Base-by-base conservation (phyloP, 2,113 vertebrate species). In the Pachycephala philippinensis region DNA sequence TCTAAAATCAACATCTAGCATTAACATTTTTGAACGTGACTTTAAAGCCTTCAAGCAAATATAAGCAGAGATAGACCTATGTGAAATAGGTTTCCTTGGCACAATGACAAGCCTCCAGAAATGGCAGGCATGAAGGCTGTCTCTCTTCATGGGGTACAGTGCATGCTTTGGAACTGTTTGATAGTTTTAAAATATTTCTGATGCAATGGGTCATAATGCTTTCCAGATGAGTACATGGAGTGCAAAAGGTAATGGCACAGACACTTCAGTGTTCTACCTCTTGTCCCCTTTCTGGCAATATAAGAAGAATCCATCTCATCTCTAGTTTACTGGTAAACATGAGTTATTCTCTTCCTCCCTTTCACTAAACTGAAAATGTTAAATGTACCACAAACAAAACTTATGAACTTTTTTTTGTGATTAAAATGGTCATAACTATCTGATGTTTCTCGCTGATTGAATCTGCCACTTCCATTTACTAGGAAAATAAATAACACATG, bases 401-500 rank as follows among this genome's bases (percentile, higher is more conserved):
- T 95, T 97, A 97, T 66, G 97, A 98, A 97, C 98, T 98, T 98
- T 99, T 99, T 95, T 99, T 99, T 98, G 97, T 98, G 99, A 99
- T 99, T 99, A 99, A 99, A 99, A 98, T 97, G 98, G 98, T 98
- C 98, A 99, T 98, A 99, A 99, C 98, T 99, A 98, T 98, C 98
- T 98, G 98, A 97, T 98, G 98, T 99, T 99, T 99, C 98, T 98
- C 99, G 98, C 98, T 99, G 99, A 99, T 99, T 99, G 99, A 99
- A 99, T 99, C 98, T 99, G 99, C 99, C 98, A 99, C 98, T 98
- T 98, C 97, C 99, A 98, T 99, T 99, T 99, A 99, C 98, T 97
- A 94, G 98, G 97, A 98, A 99, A 99, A 99, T 99, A 99, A 99
- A 99, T 99, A 99, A 99, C 99, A 99, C 97, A 99, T 99, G 99